A percentile compares a stretch with the other conserved stretches of the same genome.
phyloP scores from a whole-genome alignment of 2,797 vertebrate species.

The Paguma larvata region DNA sequence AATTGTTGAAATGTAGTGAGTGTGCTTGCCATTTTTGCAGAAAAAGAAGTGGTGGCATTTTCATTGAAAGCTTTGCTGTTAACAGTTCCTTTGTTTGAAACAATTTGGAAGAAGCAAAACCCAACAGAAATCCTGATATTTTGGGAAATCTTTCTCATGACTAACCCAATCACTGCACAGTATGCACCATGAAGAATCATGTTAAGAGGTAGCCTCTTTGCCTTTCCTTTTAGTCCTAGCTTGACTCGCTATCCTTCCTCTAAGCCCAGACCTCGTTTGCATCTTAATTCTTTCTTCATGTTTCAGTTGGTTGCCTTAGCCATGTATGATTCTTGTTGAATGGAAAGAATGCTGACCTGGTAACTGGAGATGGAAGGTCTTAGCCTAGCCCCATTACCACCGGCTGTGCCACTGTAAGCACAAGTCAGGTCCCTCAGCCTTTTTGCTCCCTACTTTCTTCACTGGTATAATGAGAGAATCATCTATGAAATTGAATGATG shows the following conservation, averaged over 20 bases:
- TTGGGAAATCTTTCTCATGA: not conserved
- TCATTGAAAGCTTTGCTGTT: constrained; percentile 50
- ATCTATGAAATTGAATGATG: not conserved
- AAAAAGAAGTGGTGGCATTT: constrained; percentile 56
- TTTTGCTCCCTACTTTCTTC: not conserved
- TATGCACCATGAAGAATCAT: not conserved
- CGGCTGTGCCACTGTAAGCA: not conserved
- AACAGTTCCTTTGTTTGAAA: constrained; percentile 65
- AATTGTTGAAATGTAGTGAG: constrained; percentile 62
- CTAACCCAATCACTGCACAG: not conserved
- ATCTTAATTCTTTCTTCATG: not conserved
- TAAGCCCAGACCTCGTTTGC: not conserved
- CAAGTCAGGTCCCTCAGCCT: not conserved
- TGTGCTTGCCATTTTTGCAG: constrained; percentile 59
- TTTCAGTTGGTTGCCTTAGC: not conserved
- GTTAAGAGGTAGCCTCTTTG: not conserved
- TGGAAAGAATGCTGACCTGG: not conserved
- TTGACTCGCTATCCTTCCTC: not conserved
- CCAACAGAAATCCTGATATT: not conserved
- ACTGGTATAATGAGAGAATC: not conserved
- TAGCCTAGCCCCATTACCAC: not conserved
- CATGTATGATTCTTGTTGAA: not conserved
- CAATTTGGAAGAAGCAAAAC: constrained; percentile 39
- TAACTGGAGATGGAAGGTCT: not conserved
- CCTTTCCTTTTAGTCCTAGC: not conserved